Evolutionary conservation across 1,140 invertebrate species (phyloP).

Genomic region (Pollicipes pollicipes): DNA sequence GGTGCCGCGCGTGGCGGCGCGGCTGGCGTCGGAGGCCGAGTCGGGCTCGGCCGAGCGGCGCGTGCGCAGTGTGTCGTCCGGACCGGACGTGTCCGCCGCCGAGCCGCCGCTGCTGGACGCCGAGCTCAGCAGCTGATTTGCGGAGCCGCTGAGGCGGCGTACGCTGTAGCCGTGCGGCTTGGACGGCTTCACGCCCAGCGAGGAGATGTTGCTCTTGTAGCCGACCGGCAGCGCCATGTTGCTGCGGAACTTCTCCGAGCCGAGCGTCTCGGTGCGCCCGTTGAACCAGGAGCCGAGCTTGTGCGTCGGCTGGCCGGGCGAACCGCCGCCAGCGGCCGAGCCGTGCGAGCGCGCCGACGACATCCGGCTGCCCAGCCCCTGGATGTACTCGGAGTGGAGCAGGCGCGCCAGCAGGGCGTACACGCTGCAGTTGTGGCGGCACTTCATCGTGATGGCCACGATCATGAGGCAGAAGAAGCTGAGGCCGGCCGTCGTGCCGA

Average conservation of each 20-base stretch:
- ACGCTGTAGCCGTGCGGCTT: neutral
- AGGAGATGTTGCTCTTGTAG: neutral
- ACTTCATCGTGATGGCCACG: conserved; percentile 22
- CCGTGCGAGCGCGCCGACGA: conserved; percentile 6
- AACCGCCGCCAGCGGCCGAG: conserved; percentile 3
- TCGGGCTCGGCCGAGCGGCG: neutral
- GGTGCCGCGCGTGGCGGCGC: neutral
- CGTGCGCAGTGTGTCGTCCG: no score
- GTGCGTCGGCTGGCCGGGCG: conserved; percentile 5
- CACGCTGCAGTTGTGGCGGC: conserved; percentile 11
- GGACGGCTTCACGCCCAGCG: neutral
- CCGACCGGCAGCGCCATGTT: neutral
- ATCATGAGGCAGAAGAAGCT: conserved; percentile 23
- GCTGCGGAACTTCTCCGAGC: neutral
- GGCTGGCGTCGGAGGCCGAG: neutral
- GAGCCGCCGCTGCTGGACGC: neutral
- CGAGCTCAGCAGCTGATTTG: neutral
- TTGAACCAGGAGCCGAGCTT: conserved; percentile 14
- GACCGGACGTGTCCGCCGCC: neutral
- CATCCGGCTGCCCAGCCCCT: conserved; percentile 7
- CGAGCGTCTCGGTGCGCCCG: neutral
- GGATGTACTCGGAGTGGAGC: conserved; percentile 1
- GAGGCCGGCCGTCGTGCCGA: conserved; percentile 23
- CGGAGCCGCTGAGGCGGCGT: neutral
- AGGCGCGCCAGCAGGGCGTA: conserved; percentile 7